Evolutionary conservation across 2,888 invertebrate species (phyloP), one percentile per base, ranked within the genome.

Genomic region (Drosophila subsilvestris): DNA sequence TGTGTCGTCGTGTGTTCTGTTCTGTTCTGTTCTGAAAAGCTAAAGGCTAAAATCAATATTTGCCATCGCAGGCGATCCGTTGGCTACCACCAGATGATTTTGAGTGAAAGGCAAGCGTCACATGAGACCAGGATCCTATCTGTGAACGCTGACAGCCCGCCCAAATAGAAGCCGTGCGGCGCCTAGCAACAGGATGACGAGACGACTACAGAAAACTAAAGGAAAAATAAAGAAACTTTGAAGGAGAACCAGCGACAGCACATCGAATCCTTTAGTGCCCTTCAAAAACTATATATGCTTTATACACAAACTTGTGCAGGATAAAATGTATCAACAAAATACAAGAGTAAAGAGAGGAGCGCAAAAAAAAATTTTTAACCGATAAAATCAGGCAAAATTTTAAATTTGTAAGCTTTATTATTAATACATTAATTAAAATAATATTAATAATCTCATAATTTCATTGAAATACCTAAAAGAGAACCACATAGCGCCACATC

Each of bases 131-230:
- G 66, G 42, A 42, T 55, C 25, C 42, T 55, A 32, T 25, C 25
- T 45, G 44, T 14, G n/a, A 29, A 42, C 27, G 58, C 58, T 63
- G 57, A 72, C 72, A 72, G 20, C 14, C 51, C 49, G 61, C 51
- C 61, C 44, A 54, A 63, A 27, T 54, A 47, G 44, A 42, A 48
- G 49, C 7, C 29, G 72, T 67, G 45, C 65, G 60, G 44, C 57
- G 85, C 87, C 75, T 81, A 77, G 86, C 87, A 83, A 86, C 86
- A 86, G 79, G 58, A 76, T 63, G 71, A 27, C 37, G 50, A 47
- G 48, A 47, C 51, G 61, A 54, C 43, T 29, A 61, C 14, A 12
- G 54, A 51, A 32, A 37, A 14, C 6, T 7, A 2, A 37, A 14
- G 3, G 37, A 7, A 37, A 14, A 37, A 32, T 1, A 14, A 37